Percentiles rank a stretch among this genome's conserved stretches.
Evolutionary conservation across 2,888 invertebrate species (phyloP).

Genomic region (Lissocephala sabroskyi): DNA sequence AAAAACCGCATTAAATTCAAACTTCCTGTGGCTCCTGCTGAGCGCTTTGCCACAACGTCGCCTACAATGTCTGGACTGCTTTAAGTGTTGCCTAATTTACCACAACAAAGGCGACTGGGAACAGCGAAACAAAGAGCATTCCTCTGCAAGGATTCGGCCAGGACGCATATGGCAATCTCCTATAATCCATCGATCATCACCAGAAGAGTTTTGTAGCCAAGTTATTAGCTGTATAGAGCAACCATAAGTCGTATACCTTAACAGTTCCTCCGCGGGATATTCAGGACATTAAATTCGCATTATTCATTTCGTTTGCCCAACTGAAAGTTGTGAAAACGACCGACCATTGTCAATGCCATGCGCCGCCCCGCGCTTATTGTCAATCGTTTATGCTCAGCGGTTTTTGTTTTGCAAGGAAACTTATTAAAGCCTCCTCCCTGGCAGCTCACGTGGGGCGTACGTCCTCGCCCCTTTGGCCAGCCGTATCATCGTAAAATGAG

Average conservation of each 20-base stretch:
- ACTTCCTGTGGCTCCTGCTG: conserved; percentile 28
- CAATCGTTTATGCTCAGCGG: conserved; percentile 8
- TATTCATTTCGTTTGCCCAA: conserved; percentile 40
- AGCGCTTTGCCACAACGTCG: no score
- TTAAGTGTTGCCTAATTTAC: conserved; percentile 58
- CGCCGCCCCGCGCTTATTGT: no score
- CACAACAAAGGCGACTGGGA: conserved; percentile 21
- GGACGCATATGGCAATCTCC: no score
- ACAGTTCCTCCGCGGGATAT: conserved; percentile 32
- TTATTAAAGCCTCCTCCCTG: conserved; percentile 45
- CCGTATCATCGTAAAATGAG: conserved; percentile 63
- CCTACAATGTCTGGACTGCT: conserved; percentile 15
- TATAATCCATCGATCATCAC: no score
- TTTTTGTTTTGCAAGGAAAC: conserved; percentile 8
- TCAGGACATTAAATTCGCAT: conserved; percentile 57
- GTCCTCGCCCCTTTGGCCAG: conserved; percentile 45
- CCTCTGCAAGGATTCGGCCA: no score
- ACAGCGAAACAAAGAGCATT: no score
- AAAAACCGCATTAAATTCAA: conserved; percentile 39
- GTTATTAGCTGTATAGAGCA: no score
- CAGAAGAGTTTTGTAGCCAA: no score
- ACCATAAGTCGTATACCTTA: no score
- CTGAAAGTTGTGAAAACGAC: conserved; percentile 14
- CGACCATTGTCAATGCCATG: conserved; percentile 35
- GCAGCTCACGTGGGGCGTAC: conserved; percentile 42